These are phyloP conservation scores for Eristalis tenax DNA, from an alignment of 2,888 invertebrate genomes.

Conservation along the genomic window DNA sequence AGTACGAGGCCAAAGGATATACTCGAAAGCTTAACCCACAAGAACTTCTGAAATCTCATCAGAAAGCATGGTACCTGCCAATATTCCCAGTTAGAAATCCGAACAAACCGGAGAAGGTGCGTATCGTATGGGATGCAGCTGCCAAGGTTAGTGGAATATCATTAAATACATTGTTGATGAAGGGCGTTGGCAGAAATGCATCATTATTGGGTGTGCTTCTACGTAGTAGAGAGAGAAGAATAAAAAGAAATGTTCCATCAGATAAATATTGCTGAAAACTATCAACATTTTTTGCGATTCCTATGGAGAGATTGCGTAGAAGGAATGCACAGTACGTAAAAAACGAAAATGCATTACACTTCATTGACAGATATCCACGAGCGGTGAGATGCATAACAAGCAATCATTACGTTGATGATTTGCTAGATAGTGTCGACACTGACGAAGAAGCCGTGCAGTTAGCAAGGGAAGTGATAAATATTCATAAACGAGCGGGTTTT, in stretches of 20 bases:
- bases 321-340: slow-evolving; percentile 38
- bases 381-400: slow-evolving; percentile 21
- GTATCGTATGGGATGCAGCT: slow-evolving; percentile 76
- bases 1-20: slow-evolving; percentile 34
- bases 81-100: slow-evolving; percentile 70
- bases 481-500: background rate
- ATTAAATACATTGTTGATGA: slow-evolving; percentile 71
- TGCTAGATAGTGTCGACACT: slow-evolving; percentile 39
- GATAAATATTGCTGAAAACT: slow-evolving; percentile 35
- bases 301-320: slow-evolving; percentile 73
- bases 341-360: slow-evolving; percentile 27
- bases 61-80: slow-evolving; percentile 74
- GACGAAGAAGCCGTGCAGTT: slow-evolving; percentile 23
- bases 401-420: slow-evolving; percentile 46
- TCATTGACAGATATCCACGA: slow-evolving; percentile 14
- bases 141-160: slow-evolving; percentile 72
- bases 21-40: slow-evolving; percentile 41
- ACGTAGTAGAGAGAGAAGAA: slow-evolving; percentile 73
- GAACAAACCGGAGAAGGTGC: slow-evolving; percentile 73
- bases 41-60: slow-evolving; percentile 21
- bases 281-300: slow-evolving; percentile 73
- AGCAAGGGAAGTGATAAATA: background rate
- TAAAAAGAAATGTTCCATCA: slow-evolving; percentile 74
- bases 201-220: slow-evolving; percentile 66
- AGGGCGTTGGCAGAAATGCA: slow-evolving; percentile 66